Conservation (phyloP, 2,113 vertebrate species). For the Heterochromis multidens region DNA sequence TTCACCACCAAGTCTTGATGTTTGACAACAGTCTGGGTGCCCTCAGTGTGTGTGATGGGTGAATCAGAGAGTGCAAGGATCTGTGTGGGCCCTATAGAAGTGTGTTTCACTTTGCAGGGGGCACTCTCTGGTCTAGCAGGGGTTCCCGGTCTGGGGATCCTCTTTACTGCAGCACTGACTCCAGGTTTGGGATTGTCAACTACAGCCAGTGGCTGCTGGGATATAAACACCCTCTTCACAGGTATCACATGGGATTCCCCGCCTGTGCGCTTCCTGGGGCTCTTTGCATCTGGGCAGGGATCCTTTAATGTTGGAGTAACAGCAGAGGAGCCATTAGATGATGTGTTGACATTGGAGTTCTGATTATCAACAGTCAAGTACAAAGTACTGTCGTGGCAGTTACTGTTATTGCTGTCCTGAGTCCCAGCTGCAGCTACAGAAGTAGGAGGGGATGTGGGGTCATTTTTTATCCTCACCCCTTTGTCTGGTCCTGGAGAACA, state of each 20-base stretch:
- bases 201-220: slow-evolving; percentile 75
- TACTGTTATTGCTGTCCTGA: slow-evolving; percentile 82
- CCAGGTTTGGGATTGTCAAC: slow-evolving; percentile 76
- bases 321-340: slow-evolving; percentile 76
- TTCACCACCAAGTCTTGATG: slow-evolving; percentile 77
- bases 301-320: slow-evolving; percentile 76
- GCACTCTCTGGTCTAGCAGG: slow-evolving; percentile 80
- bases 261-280: slow-evolving; percentile 84
- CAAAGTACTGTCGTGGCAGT: slow-evolving; percentile 80
- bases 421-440: slow-evolving; percentile 75
- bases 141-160: slow-evolving; percentile 76
- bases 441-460: slow-evolving; percentile 70
- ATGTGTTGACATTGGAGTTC: slow-evolving; percentile 79
- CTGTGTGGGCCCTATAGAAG: slow-evolving; percentile 66
- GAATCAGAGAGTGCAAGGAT: slow-evolving; percentile 78
- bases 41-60: slow-evolving; percentile 73
- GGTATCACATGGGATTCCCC: slow-evolving; percentile 87
- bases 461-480: slow-evolving; percentile 80
- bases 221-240: slow-evolving; percentile 90
- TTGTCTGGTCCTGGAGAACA: slow-evolving; percentile 76
- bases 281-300: slow-evolving; percentile 79
- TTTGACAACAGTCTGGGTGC: slow-evolving; percentile 76
- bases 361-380: slow-evolving; percentile 84
- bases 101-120: slow-evolving; percentile 78
- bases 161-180: slow-evolving; percentile 72